Evolutionary conservation across 2,113 vertebrate species (phyloP), one percentile per base, ranked within the genome.

Genomic region (Cyprinodon brontotheroides): DNA sequence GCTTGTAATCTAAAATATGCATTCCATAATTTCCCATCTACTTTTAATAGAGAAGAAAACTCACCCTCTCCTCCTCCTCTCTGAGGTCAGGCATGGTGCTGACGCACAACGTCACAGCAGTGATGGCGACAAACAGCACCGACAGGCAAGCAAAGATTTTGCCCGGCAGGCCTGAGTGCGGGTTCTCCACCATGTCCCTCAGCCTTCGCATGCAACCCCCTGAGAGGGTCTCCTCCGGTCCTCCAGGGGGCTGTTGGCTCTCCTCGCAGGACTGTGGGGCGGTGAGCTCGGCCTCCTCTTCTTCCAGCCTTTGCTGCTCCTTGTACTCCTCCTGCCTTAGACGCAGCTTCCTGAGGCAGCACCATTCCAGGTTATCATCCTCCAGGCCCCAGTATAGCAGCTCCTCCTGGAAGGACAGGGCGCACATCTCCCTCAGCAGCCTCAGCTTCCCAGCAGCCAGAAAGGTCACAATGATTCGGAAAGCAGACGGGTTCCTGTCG

Each of bases 1-100:
- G 29, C 29, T 29, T 29, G 29, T 29, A 29, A 29, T 29, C 29
- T 29, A 29, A 29, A 29, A 29, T 29, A 29, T 29, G 29, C 29
- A 29, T 29, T 29, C 29, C 29, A 29, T 29, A 29, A 29, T 29
- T 29, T 29, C 29, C 29, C 29, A 29, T 29, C 29, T 29, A 29
- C 29, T 29, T 29, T 29, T 29, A 29, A 29, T 29, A 29, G 29
- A 29, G 15, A 72, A 12, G n/a, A 41, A 0, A 62, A 92, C 96
- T 97, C 89, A 98, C 97, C 96, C 95, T 93, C 79, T 98, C 97
- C 88, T 99, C 97, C 75, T 99, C 97, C 4, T 95, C 96, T 79
- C 97, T 93, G 77, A 99, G 92, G 84, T 99, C 98, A 0, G 98
- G 97, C 97, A 99, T 98, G 89, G 98, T 99, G 93, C 98, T 97